Percentiles rank a stretch among this genome's conserved stretches.
Conservation (phyloP, 1,140 invertebrate genomes). For the Bombus superbus region DNA sequence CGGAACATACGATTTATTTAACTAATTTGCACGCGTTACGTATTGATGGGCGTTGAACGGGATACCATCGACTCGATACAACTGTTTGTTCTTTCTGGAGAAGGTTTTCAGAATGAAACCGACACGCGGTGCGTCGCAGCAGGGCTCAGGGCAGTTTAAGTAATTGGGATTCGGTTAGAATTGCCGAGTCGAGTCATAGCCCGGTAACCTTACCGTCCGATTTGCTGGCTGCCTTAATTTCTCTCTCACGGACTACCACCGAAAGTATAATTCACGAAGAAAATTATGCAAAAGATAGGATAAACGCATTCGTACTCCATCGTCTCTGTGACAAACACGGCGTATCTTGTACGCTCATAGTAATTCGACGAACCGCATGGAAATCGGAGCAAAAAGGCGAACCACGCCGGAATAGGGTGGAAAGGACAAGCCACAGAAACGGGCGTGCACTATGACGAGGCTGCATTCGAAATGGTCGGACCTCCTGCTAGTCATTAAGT, state of each 20-base stretch:
- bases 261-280: background rate
- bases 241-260: background rate
- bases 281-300: conserved; percentile 1
- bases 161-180: background rate
- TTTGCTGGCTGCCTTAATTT: background rate
- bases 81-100: background rate
- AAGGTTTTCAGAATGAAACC: background rate
- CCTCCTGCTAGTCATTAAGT: conserved; percentile 69
- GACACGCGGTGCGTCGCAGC: too few species aligned
- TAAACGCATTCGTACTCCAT: background rate
- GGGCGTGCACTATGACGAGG: conserved; percentile 22
- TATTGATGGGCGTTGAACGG: background rate
- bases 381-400: conserved; percentile 19
- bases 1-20: conserved; percentile 6
- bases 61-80: background rate
- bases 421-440: background rate
- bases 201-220: background rate
- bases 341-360: background rate
- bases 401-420: background rate
- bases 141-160: too few species aligned
- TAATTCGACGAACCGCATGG: background rate
- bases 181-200: background rate
- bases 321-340: background rate
- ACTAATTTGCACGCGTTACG: conserved; percentile 28
- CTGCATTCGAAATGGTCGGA: conserved; percentile 62